phyloP scores from a whole-genome alignment of 2,888 invertebrate species.

The Lycocerus yunnanus region DNA sequence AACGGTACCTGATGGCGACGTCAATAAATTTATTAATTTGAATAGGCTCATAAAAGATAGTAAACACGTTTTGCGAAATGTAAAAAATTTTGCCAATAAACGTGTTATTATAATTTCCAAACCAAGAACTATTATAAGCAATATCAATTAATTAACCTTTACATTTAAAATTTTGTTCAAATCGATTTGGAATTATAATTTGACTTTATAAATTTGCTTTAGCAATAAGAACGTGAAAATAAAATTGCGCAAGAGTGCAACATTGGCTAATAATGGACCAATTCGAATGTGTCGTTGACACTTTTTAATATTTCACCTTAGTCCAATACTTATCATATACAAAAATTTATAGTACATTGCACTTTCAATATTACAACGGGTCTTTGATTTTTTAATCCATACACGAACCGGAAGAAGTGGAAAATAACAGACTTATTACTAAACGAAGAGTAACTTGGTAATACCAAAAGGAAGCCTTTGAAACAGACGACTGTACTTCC shows the following conservation, averaged over 20 bases:
- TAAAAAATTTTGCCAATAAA: background rate
- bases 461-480: background rate
- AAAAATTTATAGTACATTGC: slow-evolving; percentile 12
- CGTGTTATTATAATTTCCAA: background rate
- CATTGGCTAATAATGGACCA: background rate
- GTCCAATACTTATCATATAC: background rate
- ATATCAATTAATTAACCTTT: background rate
- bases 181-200: background rate
- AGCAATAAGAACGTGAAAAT: background rate
- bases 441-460: background rate
- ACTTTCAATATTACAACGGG: slow-evolving; percentile 22
- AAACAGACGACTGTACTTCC: background rate
- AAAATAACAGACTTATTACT: background rate
- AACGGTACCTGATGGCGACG: background rate
- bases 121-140: background rate
- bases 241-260: background rate
- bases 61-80: background rate
- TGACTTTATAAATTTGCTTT: background rate
- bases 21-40: background rate
- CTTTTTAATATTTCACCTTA: background rate
- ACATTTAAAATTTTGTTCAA: background rate
- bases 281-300: background rate
- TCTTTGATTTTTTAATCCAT: slow-evolving; percentile 17
- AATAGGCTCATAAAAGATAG: background rate
- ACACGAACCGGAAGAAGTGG: slow-evolving; percentile 21